Evolutionary conservation across 92 coral and sea anemone species (phyloP), one percentile per base, ranked within the genome.

Genomic region (Parazoanthus swiftii): DNA sequence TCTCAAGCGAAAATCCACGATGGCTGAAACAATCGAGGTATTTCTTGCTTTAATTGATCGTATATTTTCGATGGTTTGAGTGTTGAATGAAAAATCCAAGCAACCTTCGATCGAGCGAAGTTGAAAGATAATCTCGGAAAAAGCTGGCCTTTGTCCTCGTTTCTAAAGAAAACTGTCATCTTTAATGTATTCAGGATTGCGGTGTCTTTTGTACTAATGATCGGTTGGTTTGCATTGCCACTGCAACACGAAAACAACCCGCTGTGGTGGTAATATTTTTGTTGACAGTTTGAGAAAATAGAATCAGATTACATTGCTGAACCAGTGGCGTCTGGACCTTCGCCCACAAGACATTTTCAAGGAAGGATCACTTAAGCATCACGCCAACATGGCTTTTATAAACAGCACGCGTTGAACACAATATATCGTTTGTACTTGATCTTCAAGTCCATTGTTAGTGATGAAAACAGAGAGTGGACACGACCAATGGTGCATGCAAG

Each of bases 21-120:
- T 92, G 95, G 95, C 92, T 42, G 97, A 93, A 88, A 92, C 99
- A 11, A 77, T 94, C 58, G 94, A 97, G 99, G 99, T 83, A 83
- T 42, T 59, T 79, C 8, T 48, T 67, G 43, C 38, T 11, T 39
- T 66, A 18, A 66, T 33, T 39, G 8, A 39, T 43, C 20, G 36
- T 83, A 38, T 67, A 3, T 20, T n/a, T 68, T 43, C 37, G 23
- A 14, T n/a, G 39, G 46, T 80, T 80, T 26, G 13, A 36, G 8
- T 8, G 23, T 33, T 80, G 11, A 23, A 33, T 33, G 38, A 80
- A 80, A 80, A 6, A 8, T 10, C n/a, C 33, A 54, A 80, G 73
- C 58, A 54, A 16, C n/a, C 44, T 54, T 80, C 72, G 85, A n/a
- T 2, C 18, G 50, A 58, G 46, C 72, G 59, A 80, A 35, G 51